Base-by-base conservation (phyloP, 2,888 invertebrate species). In the Prostheceraeus crozeri region DNA sequence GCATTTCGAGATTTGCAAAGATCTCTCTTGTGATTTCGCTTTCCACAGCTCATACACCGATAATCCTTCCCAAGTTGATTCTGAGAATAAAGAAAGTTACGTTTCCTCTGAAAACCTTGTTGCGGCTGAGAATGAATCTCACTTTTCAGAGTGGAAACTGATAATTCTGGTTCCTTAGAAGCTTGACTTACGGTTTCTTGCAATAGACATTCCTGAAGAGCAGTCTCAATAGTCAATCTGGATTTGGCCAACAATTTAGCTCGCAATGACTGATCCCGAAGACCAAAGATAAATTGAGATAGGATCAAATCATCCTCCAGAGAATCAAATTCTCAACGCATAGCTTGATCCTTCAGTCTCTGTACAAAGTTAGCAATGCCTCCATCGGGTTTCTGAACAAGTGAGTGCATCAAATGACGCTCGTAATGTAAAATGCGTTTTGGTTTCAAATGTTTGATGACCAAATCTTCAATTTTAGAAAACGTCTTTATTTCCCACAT, bases 151-250 rank as follows among this genome's bases (percentile, higher is more conserved):
- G n/a, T n/a, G n/a, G n/a, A n/a, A n/a, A n/a, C n/a, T n/a, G n/a
- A n/a, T n/a, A n/a, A n/a, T n/a, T n/a, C n/a, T n/a, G n/a, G n/a
- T n/a, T n/a, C n/a, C n/a, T n/a, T n/a, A n/a, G n/a, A n/a, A n/a
- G n/a, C n/a, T n/a, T n/a, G n/a, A n/a, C n/a, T n/a, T 14, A 40
- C 21, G 40, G 40, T 40, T 40, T 40, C 40, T 14, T 40, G 14
- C 40, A 40, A 40, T 23, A 40, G 14, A 23, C 14, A 14, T 40
- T 19, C 21, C 21, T 40, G 40, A 40, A 40, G 14, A 14, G 14
- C 40, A 14, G 40, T 23, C n/a, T 40, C 40, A 19, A 40, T 19
- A 19, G 40, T 40, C 40, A 40, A 4, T 19, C 21, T 23, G 40
- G 21, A 14, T 4, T 14, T 40, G 21, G 40, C 40, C 14, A 40